Base-by-base conservation (phyloP, 2,888 invertebrate genomes). In the Baronia brevicornis region DNA sequence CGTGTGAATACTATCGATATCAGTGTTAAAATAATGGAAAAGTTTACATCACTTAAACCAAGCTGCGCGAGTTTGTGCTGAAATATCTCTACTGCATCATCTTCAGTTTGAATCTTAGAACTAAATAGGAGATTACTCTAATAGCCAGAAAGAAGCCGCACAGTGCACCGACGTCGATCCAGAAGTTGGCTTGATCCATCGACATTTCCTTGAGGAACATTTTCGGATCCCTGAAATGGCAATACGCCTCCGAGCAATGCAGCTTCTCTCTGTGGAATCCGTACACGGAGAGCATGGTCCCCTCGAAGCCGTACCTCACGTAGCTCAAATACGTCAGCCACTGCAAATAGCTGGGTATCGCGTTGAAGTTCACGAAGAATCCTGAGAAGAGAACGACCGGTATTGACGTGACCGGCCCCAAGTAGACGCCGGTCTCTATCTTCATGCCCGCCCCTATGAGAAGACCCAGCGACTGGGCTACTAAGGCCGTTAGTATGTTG, bases 341-440 rank as follows among this genome's bases (percentile, higher is more conserved):
- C 54, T 90, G 91, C 28, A 97, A 84, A 66, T 96, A 97, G 32
- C 87, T 86, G 2, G 97, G 97, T 61, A 97, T 94, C 20, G 95
- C 95, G 65, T 93, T 91, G 69, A 96, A 91, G 67, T 94, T 95
- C 26, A 96, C 94, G 75, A 97, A 97, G 86, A 97, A 97, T 4
- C 97, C 97, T 15, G 95, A 95, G 80, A 97, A 97, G 14, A 97
- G 86, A 25, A 97, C 91, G 33, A 96, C 91, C 5, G 97, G 97
- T 46, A 97, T 96, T 30, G 93, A 92, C 39, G 94, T 91, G 18
- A 97, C 95, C 13, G 97, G 97, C 3, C 96, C 97, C 6, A 89
- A 66, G 54, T 91, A 91, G 15, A 91, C 91, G 0, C 91, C 91
- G 5, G 89, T 88, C 67, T 95, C 94, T 28, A 95, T 90, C 60